Conservation (phyloP, 2,113 vertebrate species). For the Pluvianellus socialis region DNA sequence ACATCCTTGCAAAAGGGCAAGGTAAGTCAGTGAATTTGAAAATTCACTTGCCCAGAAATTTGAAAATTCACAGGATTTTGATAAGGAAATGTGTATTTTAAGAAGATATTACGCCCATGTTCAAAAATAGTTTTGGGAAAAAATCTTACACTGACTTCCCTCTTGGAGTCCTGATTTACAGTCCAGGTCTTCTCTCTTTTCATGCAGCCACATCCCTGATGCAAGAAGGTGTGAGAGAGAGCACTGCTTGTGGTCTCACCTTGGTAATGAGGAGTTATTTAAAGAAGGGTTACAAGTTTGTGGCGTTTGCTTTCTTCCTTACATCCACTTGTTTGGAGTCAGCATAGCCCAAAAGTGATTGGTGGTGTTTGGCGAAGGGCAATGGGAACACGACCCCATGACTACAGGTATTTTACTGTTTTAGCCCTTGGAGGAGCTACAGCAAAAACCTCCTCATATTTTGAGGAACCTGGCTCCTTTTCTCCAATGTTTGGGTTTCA, state of each 20-base stretch:
- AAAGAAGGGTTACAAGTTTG: neutral
- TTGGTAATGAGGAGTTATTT: neutral
- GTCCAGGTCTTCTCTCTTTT: neutral
- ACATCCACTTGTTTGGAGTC: neutral
- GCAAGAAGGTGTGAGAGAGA: neutral
- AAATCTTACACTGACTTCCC: neutral
- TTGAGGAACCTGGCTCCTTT: neutral
- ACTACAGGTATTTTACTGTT: neutral
- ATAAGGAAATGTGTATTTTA: neutral
- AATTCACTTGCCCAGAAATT: too few relatives aligned
- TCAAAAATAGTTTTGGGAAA: neutral
- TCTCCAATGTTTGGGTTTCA: neutral
- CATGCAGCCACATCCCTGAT: neutral
- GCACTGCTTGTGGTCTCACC: neutral
- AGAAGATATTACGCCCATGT: neutral
- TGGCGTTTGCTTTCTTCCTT: neutral
- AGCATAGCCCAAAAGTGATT: neutral
- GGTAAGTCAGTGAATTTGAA: neutral
- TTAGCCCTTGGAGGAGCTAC: neutral
- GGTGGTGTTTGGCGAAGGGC: neutral
- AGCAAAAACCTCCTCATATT: rapidly evolving
- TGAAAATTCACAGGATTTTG: too few relatives aligned
- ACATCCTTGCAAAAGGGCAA: neutral
- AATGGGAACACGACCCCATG: neutral
- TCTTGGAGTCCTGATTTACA: neutral